Conservation (phyloP, 2,113 vertebrate genomes). For the Callochromis pleurospilus region DNA sequence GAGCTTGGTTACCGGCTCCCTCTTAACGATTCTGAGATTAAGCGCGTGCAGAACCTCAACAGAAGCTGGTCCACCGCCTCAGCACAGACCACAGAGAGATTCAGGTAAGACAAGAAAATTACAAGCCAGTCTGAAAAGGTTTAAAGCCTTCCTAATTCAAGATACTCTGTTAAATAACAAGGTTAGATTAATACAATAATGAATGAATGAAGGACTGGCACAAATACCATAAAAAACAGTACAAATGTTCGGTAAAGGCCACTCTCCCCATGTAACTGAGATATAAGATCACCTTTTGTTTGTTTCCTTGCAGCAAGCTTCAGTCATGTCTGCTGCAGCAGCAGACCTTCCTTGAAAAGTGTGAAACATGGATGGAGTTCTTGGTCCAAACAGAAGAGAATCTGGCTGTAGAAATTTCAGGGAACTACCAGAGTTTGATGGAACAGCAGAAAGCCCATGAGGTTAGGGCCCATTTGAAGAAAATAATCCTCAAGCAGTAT, state of each 20-base stretch:
- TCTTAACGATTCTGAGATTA: slow-evolving; percentile 91
- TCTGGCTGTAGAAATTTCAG: slow-evolving; percentile 89
- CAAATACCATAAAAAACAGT: background rate
- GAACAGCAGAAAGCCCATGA: slow-evolving; percentile 94
- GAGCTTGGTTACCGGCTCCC: slow-evolving; percentile 91
- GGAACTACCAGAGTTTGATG: slow-evolving; percentile 87
- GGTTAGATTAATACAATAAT: background rate
- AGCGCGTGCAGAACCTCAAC: slow-evolving; percentile 91
- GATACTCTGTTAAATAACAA: background rate
- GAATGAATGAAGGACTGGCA: background rate
- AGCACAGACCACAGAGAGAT: slow-evolving; percentile 89
- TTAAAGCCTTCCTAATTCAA: background rate
- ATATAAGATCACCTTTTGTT: background rate
- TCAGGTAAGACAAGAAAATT: slow-evolving; percentile 75
- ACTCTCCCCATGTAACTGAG: background rate
- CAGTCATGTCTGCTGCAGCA: slow-evolving; percentile 94
- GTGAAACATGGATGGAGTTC: slow-evolving; percentile 98
- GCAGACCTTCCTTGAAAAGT: slow-evolving; percentile 97
- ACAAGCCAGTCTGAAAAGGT: background rate
- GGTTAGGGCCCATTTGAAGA: slow-evolving; percentile 52
- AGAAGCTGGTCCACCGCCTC: slow-evolving; percentile 84
- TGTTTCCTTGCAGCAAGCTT: slow-evolving; percentile 78
- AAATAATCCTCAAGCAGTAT: rapidly evolving
- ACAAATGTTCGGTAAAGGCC: background rate
- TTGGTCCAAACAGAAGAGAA: slow-evolving; percentile 92